phyloP scores from a whole-genome alignment of 2,113 vertebrate genomes.

The Ceyx melanurus region DNA sequence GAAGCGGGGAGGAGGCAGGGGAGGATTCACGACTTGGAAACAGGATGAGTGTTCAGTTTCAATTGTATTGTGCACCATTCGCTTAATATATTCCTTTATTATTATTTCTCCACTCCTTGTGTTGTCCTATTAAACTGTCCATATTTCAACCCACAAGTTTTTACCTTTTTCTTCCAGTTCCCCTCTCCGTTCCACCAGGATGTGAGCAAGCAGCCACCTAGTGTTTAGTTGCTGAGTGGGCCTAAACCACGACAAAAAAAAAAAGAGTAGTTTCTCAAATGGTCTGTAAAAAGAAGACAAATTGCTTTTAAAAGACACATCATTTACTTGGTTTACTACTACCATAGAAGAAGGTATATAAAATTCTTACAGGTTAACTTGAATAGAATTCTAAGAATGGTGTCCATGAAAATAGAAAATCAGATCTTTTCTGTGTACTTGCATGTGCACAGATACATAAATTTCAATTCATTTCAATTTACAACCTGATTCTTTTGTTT shows the following conservation, averaged over 20 bases:
- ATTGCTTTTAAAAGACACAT: background rate
- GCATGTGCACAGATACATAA: background rate
- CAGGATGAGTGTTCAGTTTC: background rate
- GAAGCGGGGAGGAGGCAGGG: background rate
- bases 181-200: background rate
- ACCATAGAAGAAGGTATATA: background rate
- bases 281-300: background rate
- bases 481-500: background rate
- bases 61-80: background rate
- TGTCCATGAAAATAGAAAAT: background rate
- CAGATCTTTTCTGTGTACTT: background rate
- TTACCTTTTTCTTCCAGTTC: background rate
- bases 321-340: background rate
- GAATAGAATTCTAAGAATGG: background rate
- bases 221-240: background rate
- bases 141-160: background rate
- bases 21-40: background rate
- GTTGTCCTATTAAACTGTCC: background rate
- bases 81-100: background rate
- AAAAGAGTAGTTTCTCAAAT: background rate
- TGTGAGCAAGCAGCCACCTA: background rate
- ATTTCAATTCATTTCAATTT: background rate
- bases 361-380: background rate
- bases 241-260: background rate
- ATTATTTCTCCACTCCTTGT: background rate